A percentile compares a stretch with the other conserved stretches of the same genome.
phyloP scores from a whole-genome alignment of 2,888 invertebrate species.

The Imbricaverruca yamaguchii region DNA sequence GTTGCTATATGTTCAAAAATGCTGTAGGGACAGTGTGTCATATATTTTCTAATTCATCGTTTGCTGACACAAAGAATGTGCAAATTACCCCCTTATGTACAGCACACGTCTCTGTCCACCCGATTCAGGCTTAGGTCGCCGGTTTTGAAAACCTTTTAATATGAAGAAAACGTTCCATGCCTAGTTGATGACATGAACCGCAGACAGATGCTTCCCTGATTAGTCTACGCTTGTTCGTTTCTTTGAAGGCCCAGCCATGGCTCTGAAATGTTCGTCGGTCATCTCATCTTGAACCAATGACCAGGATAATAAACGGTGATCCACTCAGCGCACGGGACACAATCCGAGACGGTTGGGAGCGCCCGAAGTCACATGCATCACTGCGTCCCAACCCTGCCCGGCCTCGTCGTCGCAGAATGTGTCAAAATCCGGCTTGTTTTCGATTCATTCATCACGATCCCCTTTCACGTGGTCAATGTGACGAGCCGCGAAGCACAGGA shows the following conservation, averaged over 20 bases:
- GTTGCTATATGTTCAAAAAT: too few species aligned
- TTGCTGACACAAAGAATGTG: too few species aligned
- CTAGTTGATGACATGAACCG: too few species aligned
- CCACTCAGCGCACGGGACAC: not conserved
- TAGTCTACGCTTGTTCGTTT: not conserved
- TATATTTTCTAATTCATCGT: too few species aligned
- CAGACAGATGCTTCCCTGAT: not conserved
- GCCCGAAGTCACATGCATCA: not conserved
- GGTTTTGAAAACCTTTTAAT: too few species aligned
- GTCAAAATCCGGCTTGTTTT: not conserved
- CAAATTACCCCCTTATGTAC: too few species aligned
- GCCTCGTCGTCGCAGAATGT: not conserved
- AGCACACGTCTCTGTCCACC: too few species aligned
- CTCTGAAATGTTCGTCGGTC: not conserved
- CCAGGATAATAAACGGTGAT: not conserved
- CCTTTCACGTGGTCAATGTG: not conserved
- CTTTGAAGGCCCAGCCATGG: not conserved
- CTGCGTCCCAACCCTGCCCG: not conserved
- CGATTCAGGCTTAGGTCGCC: too few species aligned
- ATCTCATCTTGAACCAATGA: not conserved
- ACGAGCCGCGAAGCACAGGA: slow-evolving; percentile 5
- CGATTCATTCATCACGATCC: slow-evolving; percentile 3
- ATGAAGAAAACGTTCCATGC: too few species aligned
- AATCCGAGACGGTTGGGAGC: not conserved
- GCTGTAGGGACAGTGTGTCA: too few species aligned